phyloP scores from a whole-genome alignment of 37 sponge, comb jelly and placozoan species.

The Aphrocallistes beatrix region DNA sequence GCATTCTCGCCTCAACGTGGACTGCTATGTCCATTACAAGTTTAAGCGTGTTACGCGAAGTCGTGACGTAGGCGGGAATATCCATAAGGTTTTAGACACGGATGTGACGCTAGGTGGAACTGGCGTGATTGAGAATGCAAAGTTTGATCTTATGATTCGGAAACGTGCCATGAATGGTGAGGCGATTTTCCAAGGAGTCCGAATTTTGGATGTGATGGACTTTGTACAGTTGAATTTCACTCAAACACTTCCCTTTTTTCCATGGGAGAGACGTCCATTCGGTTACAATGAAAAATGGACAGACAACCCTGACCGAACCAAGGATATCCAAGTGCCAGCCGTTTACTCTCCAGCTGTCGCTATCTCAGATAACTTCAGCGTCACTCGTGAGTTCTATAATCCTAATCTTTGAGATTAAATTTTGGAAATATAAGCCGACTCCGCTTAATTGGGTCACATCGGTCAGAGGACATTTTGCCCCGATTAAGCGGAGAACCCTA shows the following conservation, averaged over 20 bases:
- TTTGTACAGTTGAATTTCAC: slow-evolving; percentile 40
- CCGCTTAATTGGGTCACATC: too few relatives aligned
- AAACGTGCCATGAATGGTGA: slow-evolving; percentile 17
- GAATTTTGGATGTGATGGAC: slow-evolving; percentile 23
- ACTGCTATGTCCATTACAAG: slow-evolving; percentile 31
- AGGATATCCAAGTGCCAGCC: too few relatives aligned
- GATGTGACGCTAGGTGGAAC: slow-evolving; percentile 23
- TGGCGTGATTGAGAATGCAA: slow-evolving; percentile 27
- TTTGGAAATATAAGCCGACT: too few relatives aligned
- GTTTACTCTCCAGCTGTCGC: slow-evolving; percentile 28
- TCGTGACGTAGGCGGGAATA: neutral
- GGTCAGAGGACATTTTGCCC: too few relatives aligned
- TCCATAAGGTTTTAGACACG: neutral
- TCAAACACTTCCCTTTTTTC: slow-evolving; percentile 28
- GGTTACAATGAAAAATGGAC: slow-evolving; percentile 21
- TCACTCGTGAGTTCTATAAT: slow-evolving; percentile 34
- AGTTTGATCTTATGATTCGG: slow-evolving; percentile 25
- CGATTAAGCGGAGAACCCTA: too few relatives aligned
- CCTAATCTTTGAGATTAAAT: too few relatives aligned
- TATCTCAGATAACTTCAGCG: slow-evolving; percentile 33
- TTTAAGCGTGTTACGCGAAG: slow-evolving; percentile 7
- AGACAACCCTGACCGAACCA: neutral
- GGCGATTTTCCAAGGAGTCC: slow-evolving; percentile 32
- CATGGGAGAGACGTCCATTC: slow-evolving; percentile 36
- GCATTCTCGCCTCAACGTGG: slow-evolving; percentile 34